Conservation (phyloP, 2,888 invertebrate species). For the Drosophila macrothrix region DNA sequence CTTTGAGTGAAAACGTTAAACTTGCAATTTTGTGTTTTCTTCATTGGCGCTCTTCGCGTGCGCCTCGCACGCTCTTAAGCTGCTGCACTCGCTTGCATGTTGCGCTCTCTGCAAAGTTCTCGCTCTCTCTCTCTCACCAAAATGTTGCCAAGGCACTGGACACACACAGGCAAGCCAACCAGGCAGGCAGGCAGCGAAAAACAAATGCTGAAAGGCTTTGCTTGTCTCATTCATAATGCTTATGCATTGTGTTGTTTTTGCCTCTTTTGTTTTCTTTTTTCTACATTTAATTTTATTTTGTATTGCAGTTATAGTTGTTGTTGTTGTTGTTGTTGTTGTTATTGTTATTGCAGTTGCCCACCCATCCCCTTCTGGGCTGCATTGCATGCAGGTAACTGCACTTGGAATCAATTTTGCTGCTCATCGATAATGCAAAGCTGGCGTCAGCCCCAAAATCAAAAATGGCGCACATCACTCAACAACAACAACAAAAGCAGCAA, state of each 20-base stretch:
- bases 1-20: conserved; percentile 57
- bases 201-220: conserved; percentile 48
- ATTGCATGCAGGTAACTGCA: conserved; percentile 75
- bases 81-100: conserved; percentile 55
- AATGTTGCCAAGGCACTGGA: conserved; percentile 61
- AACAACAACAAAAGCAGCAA: conserved; percentile 2
- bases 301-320: not conserved
- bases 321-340: not conserved
- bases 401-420: conserved; percentile 73
- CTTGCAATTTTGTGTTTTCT: conserved; percentile 30
- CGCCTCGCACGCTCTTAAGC: conserved; percentile 45
- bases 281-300: not conserved
- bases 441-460: conserved; percentile 59
- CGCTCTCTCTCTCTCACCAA: conserved; percentile 15
- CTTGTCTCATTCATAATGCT: conserved; percentile 63
- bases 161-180: conserved; percentile 4
- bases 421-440: conserved; percentile 76
- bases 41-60: conserved; percentile 16
- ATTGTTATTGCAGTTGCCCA: not conserved
- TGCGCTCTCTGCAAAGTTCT: conserved; percentile 19
- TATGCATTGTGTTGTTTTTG: conserved; percentile 32
- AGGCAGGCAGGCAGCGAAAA: not conserved
- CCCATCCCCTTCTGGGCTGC: not conserved
- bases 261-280: too few relatives aligned
- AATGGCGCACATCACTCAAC: conserved; percentile 72